These are phyloP conservation scores for Hermaeophaga mercurialis DNA, from an alignment of 2,888 invertebrate genomes.

Conservation along the genomic window DNA sequence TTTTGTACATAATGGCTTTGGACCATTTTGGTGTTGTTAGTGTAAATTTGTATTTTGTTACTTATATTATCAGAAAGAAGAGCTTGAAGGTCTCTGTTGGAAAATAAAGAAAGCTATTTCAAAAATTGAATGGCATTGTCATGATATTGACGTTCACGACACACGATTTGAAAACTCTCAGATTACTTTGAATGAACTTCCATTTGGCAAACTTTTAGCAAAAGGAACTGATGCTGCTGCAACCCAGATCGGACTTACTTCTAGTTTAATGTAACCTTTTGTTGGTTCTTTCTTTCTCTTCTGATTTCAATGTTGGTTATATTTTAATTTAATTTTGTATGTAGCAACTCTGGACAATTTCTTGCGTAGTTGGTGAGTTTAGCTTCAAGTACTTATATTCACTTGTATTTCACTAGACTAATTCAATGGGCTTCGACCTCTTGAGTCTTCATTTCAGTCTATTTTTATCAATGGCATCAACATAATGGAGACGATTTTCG, in stretches of 20 bases:
- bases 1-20: slow-evolving; percentile 71
- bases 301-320: too few relatives aligned
- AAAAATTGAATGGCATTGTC: slow-evolving; percentile 63
- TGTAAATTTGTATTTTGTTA: slow-evolving; percentile 73
- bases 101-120: slow-evolving; percentile 72
- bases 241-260: slow-evolving; percentile 66
- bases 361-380: too few relatives aligned
- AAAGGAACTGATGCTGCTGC: slow-evolving; percentile 85
- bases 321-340: too few relatives aligned
- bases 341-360: too few relatives aligned
- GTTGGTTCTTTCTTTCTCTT: too few relatives aligned
- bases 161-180: slow-evolving; percentile 54
- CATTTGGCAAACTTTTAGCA: slow-evolving; percentile 73
- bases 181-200: slow-evolving; percentile 65
- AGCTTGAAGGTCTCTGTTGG: slow-evolving; percentile 77
- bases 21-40: slow-evolving; percentile 75
- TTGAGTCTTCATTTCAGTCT: too few relatives aligned
- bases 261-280: slow-evolving; percentile 59
- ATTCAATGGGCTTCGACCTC: too few relatives aligned
- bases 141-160: slow-evolving; percentile 57
- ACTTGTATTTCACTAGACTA: slow-evolving; percentile 87
- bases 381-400: slow-evolving; percentile 93
- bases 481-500: slow-evolving; percentile 65
- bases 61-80: slow-evolving; percentile 76
- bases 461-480: slow-evolving; percentile 57